Conservation (phyloP, 1,140 invertebrate species). For the Macrobrachium rosenbergii region DNA sequence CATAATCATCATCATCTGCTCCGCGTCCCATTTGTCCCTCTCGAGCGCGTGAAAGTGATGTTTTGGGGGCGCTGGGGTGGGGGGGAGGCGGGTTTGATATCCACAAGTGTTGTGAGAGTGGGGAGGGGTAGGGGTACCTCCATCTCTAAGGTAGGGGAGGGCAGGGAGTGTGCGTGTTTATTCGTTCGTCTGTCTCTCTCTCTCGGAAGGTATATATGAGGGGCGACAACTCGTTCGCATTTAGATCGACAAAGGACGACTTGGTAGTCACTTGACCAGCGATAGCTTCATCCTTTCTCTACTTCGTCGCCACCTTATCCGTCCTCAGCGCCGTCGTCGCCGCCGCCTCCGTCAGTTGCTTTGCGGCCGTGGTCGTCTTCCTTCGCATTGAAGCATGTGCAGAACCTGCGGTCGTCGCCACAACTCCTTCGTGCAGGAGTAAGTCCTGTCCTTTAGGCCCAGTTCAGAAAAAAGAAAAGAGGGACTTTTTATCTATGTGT, state of each 20-base stretch:
- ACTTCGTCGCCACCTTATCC: background rate
- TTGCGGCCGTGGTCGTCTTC: background rate
- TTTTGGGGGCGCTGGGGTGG: too few relatives aligned
- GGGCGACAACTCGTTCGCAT: too few relatives aligned
- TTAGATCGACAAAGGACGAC: too few relatives aligned
- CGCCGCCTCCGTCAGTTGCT: background rate
- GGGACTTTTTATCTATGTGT: background rate
- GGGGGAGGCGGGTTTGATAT: background rate
- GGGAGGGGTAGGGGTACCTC: background rate
- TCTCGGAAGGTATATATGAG: too few relatives aligned
- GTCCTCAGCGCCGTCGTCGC: conserved; percentile 6
- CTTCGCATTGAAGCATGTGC: conserved; percentile 12
- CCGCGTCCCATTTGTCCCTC: background rate
- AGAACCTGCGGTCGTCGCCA: conserved; percentile 39
- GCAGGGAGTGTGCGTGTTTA: too few relatives aligned
- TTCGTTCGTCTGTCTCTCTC: too few relatives aligned
- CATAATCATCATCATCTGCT: too few relatives aligned
- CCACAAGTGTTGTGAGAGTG: background rate
- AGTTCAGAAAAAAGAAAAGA: too few relatives aligned
- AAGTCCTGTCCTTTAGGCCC: background rate
- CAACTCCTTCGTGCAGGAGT: conserved; percentile 50
- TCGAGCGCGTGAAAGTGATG: background rate
- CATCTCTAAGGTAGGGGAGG: background rate
- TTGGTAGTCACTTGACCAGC: background rate
- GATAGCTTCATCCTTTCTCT: background rate